Evolutionary conservation across 1,140 invertebrate species (phyloP), one percentile per base, ranked within the genome.

Genomic region (Listronotus bonariensis): DNA sequence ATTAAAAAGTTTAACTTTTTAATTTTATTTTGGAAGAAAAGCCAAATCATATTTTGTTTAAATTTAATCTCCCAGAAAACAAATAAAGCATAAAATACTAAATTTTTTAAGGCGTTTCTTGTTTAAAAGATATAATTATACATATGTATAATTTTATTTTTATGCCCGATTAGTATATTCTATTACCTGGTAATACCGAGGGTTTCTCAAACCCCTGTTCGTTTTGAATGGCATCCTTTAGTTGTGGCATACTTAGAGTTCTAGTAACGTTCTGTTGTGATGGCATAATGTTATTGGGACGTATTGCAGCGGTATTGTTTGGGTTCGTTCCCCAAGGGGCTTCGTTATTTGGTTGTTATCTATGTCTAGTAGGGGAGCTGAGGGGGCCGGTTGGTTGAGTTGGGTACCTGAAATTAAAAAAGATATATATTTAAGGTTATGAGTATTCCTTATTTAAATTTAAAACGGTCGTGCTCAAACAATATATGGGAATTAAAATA

Each of bases 171-270:
- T n/a, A n/a, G n/a, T n/a, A n/a, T 26, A 26, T 26, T 26, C 5
- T 3, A 26, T 45, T 45, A 17, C 58, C 58, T 51, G 59, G 46
- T 46, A 62, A 54, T 12, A 34, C 17, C 3, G 59, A 38, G 1
- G 14, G 12, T 43, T 53, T 65, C 10, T 59, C 66, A 59, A 63
- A 54, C 34, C 32, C 60, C 34, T 52, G 46, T n/a, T 67, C 41
- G 17, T 55, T 54, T 34, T 64, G 51, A 8, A 46, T 10, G 20
- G 34, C 36, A 26, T 69, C 63, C 26, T 69, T 66, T 57, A 92
- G 76, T 69, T 92, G 89, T 6, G 91, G 90, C 87, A 92, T 91
- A 77, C 90, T 92, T 9, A 90, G 79, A 1, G 90, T 90, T 53
- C 90, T 80, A 4, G 43, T 38, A n/a, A 64, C 61, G 6, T 64